These are phyloP conservation scores for Yoshiicerus persimilis DNA, from an alignment of 1,140 invertebrate species.

Conservation along the genomic window DNA sequence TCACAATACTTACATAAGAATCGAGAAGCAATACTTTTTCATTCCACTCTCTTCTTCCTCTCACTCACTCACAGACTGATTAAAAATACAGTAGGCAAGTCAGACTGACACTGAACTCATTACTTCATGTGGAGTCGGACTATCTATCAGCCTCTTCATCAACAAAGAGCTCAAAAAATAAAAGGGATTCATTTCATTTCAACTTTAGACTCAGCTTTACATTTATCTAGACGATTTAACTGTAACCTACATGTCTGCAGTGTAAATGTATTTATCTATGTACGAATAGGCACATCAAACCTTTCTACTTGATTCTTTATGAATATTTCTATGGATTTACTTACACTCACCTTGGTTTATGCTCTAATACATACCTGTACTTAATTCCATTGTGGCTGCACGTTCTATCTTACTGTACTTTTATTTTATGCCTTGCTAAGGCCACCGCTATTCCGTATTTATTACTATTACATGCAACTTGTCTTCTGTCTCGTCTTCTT, in stretches of 20 bases:
- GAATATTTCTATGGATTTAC: background rate
- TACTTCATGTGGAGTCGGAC: conserved; percentile 40
- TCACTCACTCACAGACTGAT: conserved; percentile 16
- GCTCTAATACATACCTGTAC: too few relatives aligned
- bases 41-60: background rate
- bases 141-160: conserved; percentile 39
- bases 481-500: background rate
- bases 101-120: conserved; percentile 42
- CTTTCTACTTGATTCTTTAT: background rate
- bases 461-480: background rate
- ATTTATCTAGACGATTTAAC: background rate
- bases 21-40: background rate
- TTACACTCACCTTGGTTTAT: background rate
- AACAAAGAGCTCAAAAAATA: conserved; percentile 19
- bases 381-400: background rate
- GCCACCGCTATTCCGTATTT: background rate
- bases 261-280: background rate
- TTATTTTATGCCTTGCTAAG: background rate
- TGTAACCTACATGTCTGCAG: background rate
- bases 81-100: conserved; percentile 41
- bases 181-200: conserved; percentile 29
- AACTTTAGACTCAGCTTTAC: background rate
- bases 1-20: background rate
- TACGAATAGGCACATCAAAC: background rate
- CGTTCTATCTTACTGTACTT: background rate